Conservation (phyloP, 2,113 vertebrate species). For the Solenodon paradoxus region DNA sequence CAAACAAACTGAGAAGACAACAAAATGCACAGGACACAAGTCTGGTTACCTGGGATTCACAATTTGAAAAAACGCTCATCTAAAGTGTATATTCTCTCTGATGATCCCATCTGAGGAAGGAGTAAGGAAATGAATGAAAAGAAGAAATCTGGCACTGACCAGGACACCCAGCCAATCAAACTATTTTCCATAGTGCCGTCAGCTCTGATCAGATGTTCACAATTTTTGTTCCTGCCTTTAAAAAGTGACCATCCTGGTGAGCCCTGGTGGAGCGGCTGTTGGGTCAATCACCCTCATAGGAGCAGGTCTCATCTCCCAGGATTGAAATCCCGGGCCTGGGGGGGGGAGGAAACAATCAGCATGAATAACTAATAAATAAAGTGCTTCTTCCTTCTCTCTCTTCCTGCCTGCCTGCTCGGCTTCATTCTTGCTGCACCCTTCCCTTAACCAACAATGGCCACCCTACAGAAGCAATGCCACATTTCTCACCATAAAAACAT, state of each 20-base stretch:
- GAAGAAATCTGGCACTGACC: not conserved
- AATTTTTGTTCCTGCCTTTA: not conserved
- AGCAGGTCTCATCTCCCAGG: too few relatives aligned
- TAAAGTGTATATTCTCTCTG: not conserved
- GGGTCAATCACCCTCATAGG: too few relatives aligned
- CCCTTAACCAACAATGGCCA: too few relatives aligned
- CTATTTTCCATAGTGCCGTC: not conserved
- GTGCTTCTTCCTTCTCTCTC: too few relatives aligned
- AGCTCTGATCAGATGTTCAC: not conserved
- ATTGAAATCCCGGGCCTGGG: too few relatives aligned
- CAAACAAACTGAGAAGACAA: too few relatives aligned
- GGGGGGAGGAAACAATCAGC: too few relatives aligned
- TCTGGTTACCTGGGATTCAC: not conserved
- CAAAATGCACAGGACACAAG: too few relatives aligned
- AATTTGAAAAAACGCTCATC: not conserved
- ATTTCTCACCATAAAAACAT: not conserved
- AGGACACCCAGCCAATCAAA: not conserved
- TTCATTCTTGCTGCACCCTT: too few relatives aligned
- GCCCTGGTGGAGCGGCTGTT: too few relatives aligned
- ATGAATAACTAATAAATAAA: too few relatives aligned
- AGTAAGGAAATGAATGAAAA: slow-evolving; percentile 11
- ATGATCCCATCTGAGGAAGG: not conserved
- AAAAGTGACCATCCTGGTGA: not conserved
- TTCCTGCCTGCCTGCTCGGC: too few relatives aligned
- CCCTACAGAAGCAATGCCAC: not conserved